These are phyloP conservation scores for Drosophila bifasciata DNA, from an alignment of 1,140 invertebrate species.

Conservation along the genomic window DNA sequence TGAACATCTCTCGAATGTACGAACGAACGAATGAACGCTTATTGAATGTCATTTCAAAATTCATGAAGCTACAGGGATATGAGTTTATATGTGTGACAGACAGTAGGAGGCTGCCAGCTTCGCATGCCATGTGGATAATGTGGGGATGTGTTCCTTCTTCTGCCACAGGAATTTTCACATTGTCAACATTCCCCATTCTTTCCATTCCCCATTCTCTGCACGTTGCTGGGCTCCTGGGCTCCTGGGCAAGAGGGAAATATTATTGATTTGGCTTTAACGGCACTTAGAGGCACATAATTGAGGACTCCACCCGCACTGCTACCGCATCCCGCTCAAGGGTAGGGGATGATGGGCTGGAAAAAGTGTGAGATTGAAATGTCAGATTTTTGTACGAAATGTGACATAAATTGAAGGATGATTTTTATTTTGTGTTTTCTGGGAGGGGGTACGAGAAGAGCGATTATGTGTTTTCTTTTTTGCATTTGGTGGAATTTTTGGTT, in stretches of 20 bases:
- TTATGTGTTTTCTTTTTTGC: conserved; percentile 31
- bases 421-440: not conserved
- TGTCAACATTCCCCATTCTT: conserved; percentile 44
- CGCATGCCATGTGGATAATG: too few species aligned
- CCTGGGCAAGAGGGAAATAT: conserved; percentile 25
- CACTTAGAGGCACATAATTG: conserved; percentile 54
- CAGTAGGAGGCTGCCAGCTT: not conserved
- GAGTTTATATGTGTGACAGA: not conserved
- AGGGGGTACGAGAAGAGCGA: conserved; percentile 12
- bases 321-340: not conserved
- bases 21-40: conserved; percentile 25
- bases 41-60: conserved; percentile 58
- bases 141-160: conserved; percentile 1
- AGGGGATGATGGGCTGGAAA: too few species aligned
- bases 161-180: conserved; percentile 31
- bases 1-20: conserved; percentile 38
- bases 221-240: not conserved
- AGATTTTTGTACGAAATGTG: conserved; percentile 34
- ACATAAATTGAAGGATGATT: conserved; percentile 61
- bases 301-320: conserved; percentile 22
- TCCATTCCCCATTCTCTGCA: conserved; percentile 36
- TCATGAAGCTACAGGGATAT: conserved; percentile 21
- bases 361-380: conserved; percentile 1
- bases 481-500: conserved; percentile 8
- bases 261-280: conserved; percentile 62